Percentiles rank a stretch among this genome's conserved stretches.
Evolutionary conservation across 2,113 vertebrate genomes (phyloP).

Genomic region (Australoheros scitulus): DNA sequence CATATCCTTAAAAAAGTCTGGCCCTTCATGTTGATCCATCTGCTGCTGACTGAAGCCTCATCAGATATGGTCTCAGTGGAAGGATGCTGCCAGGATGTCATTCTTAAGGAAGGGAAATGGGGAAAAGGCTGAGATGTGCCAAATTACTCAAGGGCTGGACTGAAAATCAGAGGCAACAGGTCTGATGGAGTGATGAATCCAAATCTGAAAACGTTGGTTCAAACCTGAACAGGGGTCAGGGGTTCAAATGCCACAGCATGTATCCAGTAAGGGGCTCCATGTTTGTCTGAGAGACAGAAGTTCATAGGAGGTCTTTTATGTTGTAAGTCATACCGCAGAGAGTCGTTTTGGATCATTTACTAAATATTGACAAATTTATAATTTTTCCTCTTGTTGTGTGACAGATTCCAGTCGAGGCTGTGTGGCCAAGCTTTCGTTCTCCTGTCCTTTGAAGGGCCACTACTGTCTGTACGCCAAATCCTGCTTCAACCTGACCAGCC

Average conservation of each 20-base stretch:
- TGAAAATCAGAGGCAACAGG: neutral
- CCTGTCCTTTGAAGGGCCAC: slow-evolving; percentile 90
- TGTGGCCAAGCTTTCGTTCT: slow-evolving; percentile 91
- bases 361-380: neutral
- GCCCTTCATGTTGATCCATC: neutral
- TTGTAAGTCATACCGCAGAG: slow-evolving; percentile 18
- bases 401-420: slow-evolving; percentile 85
- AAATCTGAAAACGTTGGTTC: neutral
- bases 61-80: neutral
- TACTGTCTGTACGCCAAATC: slow-evolving; percentile 96
- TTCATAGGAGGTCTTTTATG: slow-evolving; percentile 12
- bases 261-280: too few species aligned
- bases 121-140: neutral
- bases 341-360: neutral
- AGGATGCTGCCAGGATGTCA: neutral
- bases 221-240: neutral
- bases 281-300: neutral
- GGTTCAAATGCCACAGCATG: too few species aligned
- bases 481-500: slow-evolving; percentile 88
- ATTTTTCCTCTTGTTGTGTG: neutral
- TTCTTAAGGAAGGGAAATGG: neutral
- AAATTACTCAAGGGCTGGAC: neutral
- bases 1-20: neutral
- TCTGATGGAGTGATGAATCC: neutral
- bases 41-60: neutral